A percentile compares a stretch with the other conserved stretches of the same genome.
Conservation (phyloP, 2,888 invertebrate genomes). For the Ophion costatus region DNA sequence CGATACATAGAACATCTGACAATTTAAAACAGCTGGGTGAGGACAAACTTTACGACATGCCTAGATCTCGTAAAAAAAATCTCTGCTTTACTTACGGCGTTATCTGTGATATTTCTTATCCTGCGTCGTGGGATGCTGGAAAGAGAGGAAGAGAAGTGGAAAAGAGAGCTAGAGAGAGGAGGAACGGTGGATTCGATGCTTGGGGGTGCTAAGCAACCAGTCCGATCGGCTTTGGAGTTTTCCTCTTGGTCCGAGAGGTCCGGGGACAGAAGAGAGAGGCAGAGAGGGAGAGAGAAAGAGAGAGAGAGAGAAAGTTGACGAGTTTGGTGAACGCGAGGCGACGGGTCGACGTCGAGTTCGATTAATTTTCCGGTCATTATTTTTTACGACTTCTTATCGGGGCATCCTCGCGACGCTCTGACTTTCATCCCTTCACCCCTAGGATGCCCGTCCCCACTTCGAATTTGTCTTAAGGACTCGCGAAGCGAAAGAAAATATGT, state of each 20-base stretch:
- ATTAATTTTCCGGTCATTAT: constrained; percentile 83
- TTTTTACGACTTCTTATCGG: constrained; percentile 81
- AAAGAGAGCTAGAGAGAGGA: constrained; percentile 9
- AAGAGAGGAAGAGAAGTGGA: constrained; percentile 5
- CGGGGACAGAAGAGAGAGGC: constrained; percentile 23
- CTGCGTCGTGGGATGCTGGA: constrained; percentile 10
- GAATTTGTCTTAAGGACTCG: constrained; percentile 65
- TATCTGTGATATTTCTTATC: constrained; percentile 58
- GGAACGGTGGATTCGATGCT: constrained; percentile 11
- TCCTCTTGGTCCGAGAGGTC: constrained; percentile 5
- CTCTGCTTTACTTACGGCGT: constrained; percentile 37
- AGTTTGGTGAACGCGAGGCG: constrained; percentile 76
- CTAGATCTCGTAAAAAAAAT: constrained; percentile 36
- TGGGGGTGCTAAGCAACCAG: constrained; percentile 41
- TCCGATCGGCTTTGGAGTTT: constrained; percentile 56
- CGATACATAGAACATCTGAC: neutral
- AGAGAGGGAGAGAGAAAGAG: neutral
- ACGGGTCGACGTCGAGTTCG: constrained; percentile 80
- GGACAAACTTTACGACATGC: constrained; percentile 54
- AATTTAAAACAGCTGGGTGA: constrained; percentile 27
- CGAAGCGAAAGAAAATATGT: constrained; percentile 50
- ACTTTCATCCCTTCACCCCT: constrained; percentile 31
- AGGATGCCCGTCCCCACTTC: constrained; percentile 51
- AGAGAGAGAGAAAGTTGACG: constrained; percentile 72
- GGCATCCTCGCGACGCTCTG: constrained; percentile 66